Conservation (phyloP, 2,888 invertebrate genomes). For the Drosophila maculinotata region DNA sequence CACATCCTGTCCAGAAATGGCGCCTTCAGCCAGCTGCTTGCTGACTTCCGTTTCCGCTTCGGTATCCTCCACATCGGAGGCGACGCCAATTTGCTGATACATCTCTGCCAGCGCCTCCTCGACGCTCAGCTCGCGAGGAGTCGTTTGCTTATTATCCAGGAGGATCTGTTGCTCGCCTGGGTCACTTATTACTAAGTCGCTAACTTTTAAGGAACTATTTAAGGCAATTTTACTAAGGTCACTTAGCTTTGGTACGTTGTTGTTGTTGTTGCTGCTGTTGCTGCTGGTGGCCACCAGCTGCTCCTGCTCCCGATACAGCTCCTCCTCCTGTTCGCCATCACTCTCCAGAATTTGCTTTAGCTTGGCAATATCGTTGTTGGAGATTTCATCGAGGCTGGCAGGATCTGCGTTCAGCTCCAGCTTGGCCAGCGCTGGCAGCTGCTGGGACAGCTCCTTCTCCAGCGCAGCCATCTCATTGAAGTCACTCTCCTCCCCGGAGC, state of each 20-base stretch:
- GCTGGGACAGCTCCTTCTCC: constrained; percentile 77
- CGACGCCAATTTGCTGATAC: constrained; percentile 81
- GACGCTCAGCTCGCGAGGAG: constrained; percentile 77
- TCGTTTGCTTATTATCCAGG: constrained; percentile 2
- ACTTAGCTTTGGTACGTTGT: constrained; percentile 85
- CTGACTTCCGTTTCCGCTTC: constrained; percentile 27
- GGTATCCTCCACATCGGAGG: constrained; percentile 76
- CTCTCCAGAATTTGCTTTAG: constrained; percentile 81
- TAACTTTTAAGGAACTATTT: constrained; percentile 83
- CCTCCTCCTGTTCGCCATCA: constrained; percentile 58
- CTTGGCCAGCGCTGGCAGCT: constrained; percentile 14
- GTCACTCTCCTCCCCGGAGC: constrained; percentile 66
- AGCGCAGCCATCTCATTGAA: constrained; percentile 79
- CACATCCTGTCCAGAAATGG: constrained; percentile 72
- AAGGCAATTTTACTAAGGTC: constrained; percentile 85
- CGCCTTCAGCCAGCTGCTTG: constrained; percentile 39
- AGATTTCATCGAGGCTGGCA: constrained; percentile 4
- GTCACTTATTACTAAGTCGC: constrained; percentile 60
- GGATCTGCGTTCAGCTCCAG: neutral
- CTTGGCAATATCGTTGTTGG: constrained; percentile 77
- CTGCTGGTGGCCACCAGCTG: constrained; percentile 3
- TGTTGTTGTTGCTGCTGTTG: neutral
- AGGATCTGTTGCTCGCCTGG: constrained; percentile 16
- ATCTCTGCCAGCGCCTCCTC: constrained; percentile 83
- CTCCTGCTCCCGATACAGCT: neutral